These are phyloP conservation scores for Callocephalon fimbriatum DNA, from an alignment of 2,113 vertebrate species.

Conservation along the genomic window DNA sequence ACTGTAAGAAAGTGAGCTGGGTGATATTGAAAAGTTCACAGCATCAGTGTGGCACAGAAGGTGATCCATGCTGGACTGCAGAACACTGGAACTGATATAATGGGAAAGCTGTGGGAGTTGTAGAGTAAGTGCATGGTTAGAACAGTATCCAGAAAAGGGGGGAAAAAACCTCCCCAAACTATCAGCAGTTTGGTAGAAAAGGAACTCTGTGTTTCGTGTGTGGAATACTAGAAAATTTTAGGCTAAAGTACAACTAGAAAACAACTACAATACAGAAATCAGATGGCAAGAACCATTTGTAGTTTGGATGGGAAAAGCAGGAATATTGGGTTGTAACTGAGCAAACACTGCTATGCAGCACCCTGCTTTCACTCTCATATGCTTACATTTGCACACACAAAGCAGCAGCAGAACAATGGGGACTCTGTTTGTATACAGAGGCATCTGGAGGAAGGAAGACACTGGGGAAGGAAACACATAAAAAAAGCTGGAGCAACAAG, in stretches of 20 bases:
- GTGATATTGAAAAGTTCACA: neutral
- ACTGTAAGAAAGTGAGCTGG: neutral
- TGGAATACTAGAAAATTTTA: neutral
- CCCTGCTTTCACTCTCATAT: neutral
- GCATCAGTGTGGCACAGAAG: neutral
- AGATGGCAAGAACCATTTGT: neutral
- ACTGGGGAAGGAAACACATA: neutral
- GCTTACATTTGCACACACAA: fast-evolving
- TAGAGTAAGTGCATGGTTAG: neutral
- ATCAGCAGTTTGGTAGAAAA: neutral
- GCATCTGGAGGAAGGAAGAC: neutral
- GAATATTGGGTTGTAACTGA: fast-evolving
- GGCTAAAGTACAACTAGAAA: neutral
- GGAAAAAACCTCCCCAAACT: fast-evolving
- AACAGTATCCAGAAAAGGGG: neutral
- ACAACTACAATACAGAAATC: neutral
- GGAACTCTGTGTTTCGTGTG: fast-evolving
- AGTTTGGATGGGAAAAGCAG: neutral
- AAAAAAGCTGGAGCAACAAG: neutral
- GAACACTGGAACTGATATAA: neutral
- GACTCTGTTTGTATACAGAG: neutral
- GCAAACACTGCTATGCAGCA: neutral
- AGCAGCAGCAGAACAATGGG: neutral
- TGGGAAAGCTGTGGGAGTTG: neutral
- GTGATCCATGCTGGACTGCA: neutral